Conservation (phyloP, 1,140 invertebrate species). For the Vanessa atalanta region DNA sequence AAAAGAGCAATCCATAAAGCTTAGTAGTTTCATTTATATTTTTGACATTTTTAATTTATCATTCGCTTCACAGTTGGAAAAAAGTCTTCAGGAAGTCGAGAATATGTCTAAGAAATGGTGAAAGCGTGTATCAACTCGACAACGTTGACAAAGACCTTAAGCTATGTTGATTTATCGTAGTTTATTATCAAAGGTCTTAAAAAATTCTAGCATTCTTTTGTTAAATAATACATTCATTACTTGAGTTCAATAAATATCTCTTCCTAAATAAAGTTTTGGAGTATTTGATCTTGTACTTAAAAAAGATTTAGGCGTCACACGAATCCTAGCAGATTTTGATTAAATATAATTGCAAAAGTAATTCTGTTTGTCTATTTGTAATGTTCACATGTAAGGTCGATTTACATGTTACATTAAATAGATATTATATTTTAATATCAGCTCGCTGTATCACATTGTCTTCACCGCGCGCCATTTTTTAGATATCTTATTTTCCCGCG, state of each 20-base stretch:
- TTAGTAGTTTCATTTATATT: constrained; percentile 21
- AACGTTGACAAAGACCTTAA: not conserved
- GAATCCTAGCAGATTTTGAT: no score
- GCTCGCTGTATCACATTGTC: no score
- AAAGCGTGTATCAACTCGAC: not conserved
- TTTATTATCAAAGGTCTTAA: not conserved
- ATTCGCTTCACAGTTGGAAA: not conserved
- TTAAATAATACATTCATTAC: not conserved
- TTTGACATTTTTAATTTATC: constrained; percentile 20
- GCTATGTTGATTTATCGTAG: not conserved
- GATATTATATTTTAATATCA: no score
- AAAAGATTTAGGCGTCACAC: no score
- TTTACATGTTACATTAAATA: no score
- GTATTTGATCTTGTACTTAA: no score
- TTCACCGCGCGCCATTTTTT: no score
- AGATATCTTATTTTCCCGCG: no score
- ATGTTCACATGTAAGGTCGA: no score
- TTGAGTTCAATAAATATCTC: not conserved
- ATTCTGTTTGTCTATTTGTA: no score
- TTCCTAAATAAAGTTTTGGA: no score
- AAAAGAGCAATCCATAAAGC: not conserved
- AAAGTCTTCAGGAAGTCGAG: not conserved
- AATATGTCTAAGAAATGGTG: constrained; percentile 7
- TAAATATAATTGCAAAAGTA: no score
- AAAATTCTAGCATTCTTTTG: not conserved